Conservation (phyloP, 2,888 invertebrate genomes). For the Erebia aethiops region DNA sequence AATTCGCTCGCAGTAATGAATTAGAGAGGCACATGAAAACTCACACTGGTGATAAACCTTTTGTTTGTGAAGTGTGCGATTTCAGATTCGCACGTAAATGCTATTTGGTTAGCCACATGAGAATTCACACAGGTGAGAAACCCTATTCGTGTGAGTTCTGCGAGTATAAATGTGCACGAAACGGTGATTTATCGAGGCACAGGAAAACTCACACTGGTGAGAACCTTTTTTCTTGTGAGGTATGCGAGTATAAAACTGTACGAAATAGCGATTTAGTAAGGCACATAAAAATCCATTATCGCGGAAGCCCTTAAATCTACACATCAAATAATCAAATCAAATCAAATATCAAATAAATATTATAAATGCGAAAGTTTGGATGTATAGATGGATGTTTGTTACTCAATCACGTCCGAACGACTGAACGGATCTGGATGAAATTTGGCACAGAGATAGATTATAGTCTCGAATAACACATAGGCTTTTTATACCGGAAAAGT, state of each 20-base stretch:
- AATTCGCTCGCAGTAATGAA: background rate
- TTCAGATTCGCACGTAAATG: background rate
- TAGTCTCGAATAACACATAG: too few species aligned
- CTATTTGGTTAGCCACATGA: background rate
- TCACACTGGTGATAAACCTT: slow-evolving; percentile 1
- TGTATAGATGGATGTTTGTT: too few species aligned
- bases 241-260: background rate
- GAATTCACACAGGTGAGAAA: background rate
- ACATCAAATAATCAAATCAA: too few species aligned
- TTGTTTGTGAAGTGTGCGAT: background rate
- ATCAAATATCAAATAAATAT: too few species aligned
- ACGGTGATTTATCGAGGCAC: background rate
- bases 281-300: background rate
- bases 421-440: too few species aligned
- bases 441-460: too few species aligned
- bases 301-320: background rate
- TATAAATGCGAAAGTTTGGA: too few species aligned
- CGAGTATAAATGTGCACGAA: background rate
- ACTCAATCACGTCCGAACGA: too few species aligned
- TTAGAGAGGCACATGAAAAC: background rate
- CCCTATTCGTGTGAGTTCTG: background rate
- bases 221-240: background rate
- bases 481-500: too few species aligned
- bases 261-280: background rate
- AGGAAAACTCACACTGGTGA: slow-evolving; percentile 1